phyloP scores from a whole-genome alignment of 2,888 invertebrate genomes.

The Macrophya annulata region DNA sequence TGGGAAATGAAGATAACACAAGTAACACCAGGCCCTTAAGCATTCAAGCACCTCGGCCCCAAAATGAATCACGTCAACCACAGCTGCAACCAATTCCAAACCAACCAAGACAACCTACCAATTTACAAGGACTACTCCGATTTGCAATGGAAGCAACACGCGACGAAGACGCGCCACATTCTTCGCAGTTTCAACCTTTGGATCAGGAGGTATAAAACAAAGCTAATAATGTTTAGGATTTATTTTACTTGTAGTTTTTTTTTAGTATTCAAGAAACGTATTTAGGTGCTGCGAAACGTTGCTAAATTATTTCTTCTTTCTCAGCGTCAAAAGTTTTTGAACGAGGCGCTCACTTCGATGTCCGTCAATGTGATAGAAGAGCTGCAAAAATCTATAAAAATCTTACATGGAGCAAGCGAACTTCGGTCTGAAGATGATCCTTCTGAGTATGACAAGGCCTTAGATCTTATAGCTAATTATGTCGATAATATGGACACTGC shows the following conservation, averaged over 20 bases:
- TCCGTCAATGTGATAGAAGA: constrained; percentile 87
- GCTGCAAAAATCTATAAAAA: constrained; percentile 83
- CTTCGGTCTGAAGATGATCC: constrained; percentile 81
- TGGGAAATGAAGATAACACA: constrained; percentile 61
- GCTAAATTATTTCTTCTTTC: constrained; percentile 67
- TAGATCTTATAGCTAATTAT: constrained; percentile 86
- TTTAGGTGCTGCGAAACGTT: background rate
- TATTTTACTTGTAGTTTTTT: background rate
- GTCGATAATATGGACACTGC: constrained; percentile 91
- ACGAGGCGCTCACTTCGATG: constrained; percentile 86
- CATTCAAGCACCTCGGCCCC: constrained; percentile 71
- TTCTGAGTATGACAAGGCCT: constrained; percentile 83
- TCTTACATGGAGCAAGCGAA: constrained; percentile 81
- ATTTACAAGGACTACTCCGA: constrained; percentile 84
- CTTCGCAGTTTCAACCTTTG: constrained; percentile 81
- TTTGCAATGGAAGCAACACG: constrained; percentile 87
- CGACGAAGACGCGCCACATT: constrained; percentile 82
- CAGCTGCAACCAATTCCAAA: constrained; percentile 65
- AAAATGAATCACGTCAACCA: constrained; percentile 61
- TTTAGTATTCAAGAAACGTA: background rate
- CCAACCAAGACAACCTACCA: constrained; percentile 75
- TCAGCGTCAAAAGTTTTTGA: constrained; percentile 87
- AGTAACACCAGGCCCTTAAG: constrained; percentile 74
- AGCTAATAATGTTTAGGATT: background rate
- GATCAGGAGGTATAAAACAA: constrained; percentile 83